Percentiles rank a stretch among this genome's conserved stretches.
phyloP scores from a whole-genome alignment of 2,888 invertebrate genomes.

The Oscheius sp. region DNA sequence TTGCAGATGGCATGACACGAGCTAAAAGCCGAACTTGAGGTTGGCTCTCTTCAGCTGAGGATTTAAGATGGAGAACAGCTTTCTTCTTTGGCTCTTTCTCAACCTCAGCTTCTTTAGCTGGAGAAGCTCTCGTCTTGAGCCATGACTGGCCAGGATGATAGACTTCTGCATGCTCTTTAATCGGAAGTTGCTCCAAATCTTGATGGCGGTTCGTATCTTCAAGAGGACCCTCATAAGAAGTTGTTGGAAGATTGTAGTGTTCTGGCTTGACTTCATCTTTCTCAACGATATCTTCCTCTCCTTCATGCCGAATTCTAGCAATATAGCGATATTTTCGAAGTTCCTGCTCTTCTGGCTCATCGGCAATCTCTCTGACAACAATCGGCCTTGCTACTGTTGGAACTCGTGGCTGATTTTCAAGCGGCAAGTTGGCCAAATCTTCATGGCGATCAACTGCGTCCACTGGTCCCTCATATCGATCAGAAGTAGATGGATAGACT shows the following conservation, averaged over 20 bases:
- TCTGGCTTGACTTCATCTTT: constrained; percentile 29
- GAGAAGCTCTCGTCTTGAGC: background rate
- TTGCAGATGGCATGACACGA: constrained; percentile 15
- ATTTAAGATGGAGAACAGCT: constrained; percentile 26
- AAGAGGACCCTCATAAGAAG: constrained; percentile 34
- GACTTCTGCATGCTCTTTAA: constrained; percentile 30
- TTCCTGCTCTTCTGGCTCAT: constrained; percentile 4
- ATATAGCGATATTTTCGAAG: constrained; percentile 33
- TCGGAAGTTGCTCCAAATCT: constrained; percentile 33
- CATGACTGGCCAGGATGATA: constrained; percentile 39
- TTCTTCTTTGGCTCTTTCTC: constrained; percentile 13
- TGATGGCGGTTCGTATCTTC: constrained; percentile 30
- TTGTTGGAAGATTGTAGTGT: constrained; percentile 32
- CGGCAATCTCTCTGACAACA: background rate
- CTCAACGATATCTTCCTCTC: constrained; percentile 40
- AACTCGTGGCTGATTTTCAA: background rate
- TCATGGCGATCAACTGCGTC: constrained; percentile 6
- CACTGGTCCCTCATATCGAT: constrained; percentile 19
- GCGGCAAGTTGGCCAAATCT: constrained; percentile 21
- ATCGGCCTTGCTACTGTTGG: background rate
- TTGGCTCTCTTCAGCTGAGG: background rate
- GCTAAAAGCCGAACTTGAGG: constrained; percentile 38
- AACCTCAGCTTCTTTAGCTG: background rate
- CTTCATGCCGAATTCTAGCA: constrained; percentile 37
- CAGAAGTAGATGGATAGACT: background rate